Evolutionary conservation across 2,113 vertebrate genomes (phyloP), one percentile per base, ranked within the genome.

Genomic region (Atherinomorus stipes): DNA sequence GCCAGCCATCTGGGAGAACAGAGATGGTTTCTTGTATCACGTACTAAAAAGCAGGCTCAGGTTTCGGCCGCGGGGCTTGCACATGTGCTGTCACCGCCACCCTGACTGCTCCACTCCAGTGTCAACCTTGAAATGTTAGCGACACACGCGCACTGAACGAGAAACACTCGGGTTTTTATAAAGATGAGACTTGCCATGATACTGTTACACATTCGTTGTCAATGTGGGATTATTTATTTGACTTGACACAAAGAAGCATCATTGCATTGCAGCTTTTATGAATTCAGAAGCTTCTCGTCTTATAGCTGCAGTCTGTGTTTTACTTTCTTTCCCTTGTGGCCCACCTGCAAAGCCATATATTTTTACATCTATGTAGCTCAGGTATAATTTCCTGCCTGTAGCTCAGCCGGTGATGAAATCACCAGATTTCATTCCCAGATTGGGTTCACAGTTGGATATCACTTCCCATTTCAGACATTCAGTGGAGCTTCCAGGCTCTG

Each of bases 41-140:
- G 65, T 71, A 22, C 57, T 50, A 26, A 67, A 64, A 69, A 62
- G 16, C 51, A 7, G 78, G 77, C 80, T 92, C 74, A 11, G 53
- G 74, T 92, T 91, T 90, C 87, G 31, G 79, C 37, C 44, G 23
- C 22, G 47, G 45, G 75, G 64, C 63, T 74, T 4, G 42, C 64
- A 83, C 80, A 86, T 84, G 80, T 83, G 81, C 70, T 52, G 57
- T 47, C 44, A 78, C 49, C 50, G 59, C 65, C 65, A 52, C 71
- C 56, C 75, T 38, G 62, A 63, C 57, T 47, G 26, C 69, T 47
- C 44, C 69, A 23, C 71, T 69, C 77, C 44, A 37, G 49, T 75
- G 64, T 78, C 78, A 38, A 64, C 64, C 74, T 73, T 65, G 75
- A 86, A 87, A 85, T 85, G 71, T 75, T 65, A 76, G 31, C 31